Evolutionary conservation across 2,797 vertebrate species (phyloP).

Genomic region (Diceros bicornis): DNA sequence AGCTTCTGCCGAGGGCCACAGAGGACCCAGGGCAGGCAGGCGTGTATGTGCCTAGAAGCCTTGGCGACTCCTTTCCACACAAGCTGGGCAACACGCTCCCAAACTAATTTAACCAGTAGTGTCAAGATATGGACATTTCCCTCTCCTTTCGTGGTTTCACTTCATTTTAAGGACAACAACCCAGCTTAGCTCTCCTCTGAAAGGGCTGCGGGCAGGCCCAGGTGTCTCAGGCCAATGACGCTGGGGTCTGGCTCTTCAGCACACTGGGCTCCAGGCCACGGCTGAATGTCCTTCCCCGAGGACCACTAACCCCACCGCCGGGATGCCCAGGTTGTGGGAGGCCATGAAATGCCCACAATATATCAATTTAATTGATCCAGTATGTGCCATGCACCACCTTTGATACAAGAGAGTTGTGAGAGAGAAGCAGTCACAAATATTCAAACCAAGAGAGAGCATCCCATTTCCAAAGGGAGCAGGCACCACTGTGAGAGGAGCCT

Average conservation of each 20-base stretch:
- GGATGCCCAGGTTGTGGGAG: background rate
- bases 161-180: background rate
- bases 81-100: too few species aligned
- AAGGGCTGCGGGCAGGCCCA: background rate
- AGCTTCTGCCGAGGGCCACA: background rate
- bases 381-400: background rate
- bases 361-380: background rate
- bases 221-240: accelerated
- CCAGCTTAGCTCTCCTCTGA: background rate
- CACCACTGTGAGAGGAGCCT: background rate
- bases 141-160: background rate
- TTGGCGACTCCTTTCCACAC: accelerated
- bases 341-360: background rate
- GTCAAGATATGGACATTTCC: background rate
- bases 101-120: background rate
- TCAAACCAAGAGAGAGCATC: background rate
- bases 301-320: background rate
- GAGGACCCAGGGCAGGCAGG: background rate
- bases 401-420: background rate
- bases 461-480: background rate
- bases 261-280: background rate
- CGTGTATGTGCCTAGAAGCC: accelerated
- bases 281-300: background rate
- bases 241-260: background rate
- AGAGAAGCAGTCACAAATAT: background rate